phyloP scores from a whole-genome alignment of 2,113 vertebrate genomes.

The Cyphomyrus discorhynchus region DNA sequence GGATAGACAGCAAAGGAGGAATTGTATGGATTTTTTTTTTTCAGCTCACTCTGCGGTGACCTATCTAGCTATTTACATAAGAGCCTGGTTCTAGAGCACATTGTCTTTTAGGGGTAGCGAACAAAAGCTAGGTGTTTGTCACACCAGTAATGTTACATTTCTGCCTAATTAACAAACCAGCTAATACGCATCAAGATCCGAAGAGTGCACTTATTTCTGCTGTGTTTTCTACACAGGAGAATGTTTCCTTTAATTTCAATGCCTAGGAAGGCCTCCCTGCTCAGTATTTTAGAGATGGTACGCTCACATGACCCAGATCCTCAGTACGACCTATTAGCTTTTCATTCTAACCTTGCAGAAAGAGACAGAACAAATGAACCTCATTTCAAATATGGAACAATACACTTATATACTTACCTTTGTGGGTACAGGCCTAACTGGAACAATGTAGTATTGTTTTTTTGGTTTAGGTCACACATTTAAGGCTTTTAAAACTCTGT shows the following conservation, averaged over 20 bases:
- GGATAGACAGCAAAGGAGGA: neutral
- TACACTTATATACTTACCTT: neutral
- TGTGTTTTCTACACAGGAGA: neutral
- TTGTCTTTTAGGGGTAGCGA: neutral
- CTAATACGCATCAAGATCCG: neutral
- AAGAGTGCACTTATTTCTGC: neutral
- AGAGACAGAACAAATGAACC: neutral
- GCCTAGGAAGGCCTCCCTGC: neutral
- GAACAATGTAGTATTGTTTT: neutral
- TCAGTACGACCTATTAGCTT: neutral
- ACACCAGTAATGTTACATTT: neutral
- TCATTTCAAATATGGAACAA: neutral
- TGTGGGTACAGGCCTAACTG: neutral
- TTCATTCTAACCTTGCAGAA: neutral
- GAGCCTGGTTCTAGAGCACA: neutral
- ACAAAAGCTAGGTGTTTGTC: neutral
- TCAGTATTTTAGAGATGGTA: neutral
- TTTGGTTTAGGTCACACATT: neutral
- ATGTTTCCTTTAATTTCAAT: neutral
- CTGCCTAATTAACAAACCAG: neutral
- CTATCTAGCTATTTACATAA: neutral
- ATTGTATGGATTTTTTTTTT: neutral
- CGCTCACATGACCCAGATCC: neutral
- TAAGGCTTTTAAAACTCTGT: neutral
- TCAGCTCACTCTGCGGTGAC: neutral